Evolutionary conservation across 1,140 invertebrate genomes (phyloP), one percentile per base, ranked within the genome.

Genomic region (Berghia stephanieae): DNA sequence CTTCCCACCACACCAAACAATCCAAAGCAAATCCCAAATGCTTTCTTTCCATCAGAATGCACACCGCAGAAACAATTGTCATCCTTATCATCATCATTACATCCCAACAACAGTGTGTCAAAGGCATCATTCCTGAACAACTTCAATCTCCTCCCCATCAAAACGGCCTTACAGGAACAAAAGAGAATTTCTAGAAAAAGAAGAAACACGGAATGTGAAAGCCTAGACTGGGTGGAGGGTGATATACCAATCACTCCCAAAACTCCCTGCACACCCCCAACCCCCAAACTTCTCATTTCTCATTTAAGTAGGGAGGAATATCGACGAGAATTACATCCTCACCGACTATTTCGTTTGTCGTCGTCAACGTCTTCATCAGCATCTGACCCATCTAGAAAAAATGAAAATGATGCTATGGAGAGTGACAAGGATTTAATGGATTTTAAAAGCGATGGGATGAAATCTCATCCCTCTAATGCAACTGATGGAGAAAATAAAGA

Each of bases 231-330:
- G 21, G 79, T 81, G 44, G 83, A 86, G 38, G 82, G 82, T 1
- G 63, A 80, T 57, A 81, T 76, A 4, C 83, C 84, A 1, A 69
- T 83, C 13, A 84, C 85, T 13, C 85, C 84, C n/a, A 78, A 79
- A 34, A 82, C 83, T 27, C 85, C 85, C 44, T 74, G 83, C 13
- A 86, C 86, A 5, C n/a, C n/a, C n/a, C n/a, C n/a, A n/a, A n/a
- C n/a, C n/a, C 86, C 86, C 42, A 88, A 85, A 70, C 83, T 82
- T 27, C 80, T 88, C 13, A 84, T 88, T 4, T 88, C 86, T 24
- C 85, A 86, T 66, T 67, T 86, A 2, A 86, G 83, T 63, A 79
- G 82, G n/a, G 85, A 86, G 55, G 82, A 52, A 42, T n/a, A 57
- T 67, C 4, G 73, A 80, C 2, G 60, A 27, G 80, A 74, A 68